Percentiles rank a stretch among this genome's conserved stretches.
Evolutionary conservation across 2,797 vertebrate species (phyloP).

Genomic region (Caiman crocodilus): DNA sequence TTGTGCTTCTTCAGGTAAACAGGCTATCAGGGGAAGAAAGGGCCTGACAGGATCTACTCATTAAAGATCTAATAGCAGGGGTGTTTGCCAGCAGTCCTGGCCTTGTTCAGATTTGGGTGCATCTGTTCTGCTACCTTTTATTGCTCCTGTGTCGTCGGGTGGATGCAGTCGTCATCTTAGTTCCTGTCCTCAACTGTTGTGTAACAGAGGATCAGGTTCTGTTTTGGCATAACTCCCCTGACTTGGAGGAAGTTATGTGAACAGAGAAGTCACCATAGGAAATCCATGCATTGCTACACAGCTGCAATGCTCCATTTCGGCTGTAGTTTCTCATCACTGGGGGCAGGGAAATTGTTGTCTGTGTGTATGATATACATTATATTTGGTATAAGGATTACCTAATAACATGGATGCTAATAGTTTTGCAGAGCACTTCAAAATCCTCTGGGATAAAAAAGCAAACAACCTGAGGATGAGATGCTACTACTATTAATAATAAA

Average conservation of each 20-base stretch:
- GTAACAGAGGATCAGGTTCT: neutral
- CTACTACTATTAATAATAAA: fast-evolving
- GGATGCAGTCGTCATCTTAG: neutral
- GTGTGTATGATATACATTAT: neutral
- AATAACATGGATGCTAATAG: fast-evolving
- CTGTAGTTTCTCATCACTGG: neutral
- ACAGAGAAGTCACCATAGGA: neutral
- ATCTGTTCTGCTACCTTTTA: neutral
- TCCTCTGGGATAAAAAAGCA: no score
- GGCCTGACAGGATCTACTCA: neutral
- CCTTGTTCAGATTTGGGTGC: no score
- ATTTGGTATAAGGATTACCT: fast-evolving
- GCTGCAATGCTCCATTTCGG: neutral
- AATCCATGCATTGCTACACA: neutral
- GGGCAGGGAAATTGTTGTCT: neutral
- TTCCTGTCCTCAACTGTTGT: neutral
- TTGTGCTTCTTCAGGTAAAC: neutral
- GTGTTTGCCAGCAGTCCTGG: neutral
- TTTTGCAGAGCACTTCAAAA: neutral
- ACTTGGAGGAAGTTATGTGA: fast-evolving
- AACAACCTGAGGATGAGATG: fast-evolving
- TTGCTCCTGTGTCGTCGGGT: neutral
- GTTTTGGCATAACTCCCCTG: neutral
- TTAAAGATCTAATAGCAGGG: fast-evolving
- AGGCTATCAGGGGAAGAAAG: neutral